Percentiles rank a stretch among this genome's conserved stretches.
Evolutionary conservation across 2,797 vertebrate genomes (phyloP).

Genomic region (Scyliorhinus canicula): DNA sequence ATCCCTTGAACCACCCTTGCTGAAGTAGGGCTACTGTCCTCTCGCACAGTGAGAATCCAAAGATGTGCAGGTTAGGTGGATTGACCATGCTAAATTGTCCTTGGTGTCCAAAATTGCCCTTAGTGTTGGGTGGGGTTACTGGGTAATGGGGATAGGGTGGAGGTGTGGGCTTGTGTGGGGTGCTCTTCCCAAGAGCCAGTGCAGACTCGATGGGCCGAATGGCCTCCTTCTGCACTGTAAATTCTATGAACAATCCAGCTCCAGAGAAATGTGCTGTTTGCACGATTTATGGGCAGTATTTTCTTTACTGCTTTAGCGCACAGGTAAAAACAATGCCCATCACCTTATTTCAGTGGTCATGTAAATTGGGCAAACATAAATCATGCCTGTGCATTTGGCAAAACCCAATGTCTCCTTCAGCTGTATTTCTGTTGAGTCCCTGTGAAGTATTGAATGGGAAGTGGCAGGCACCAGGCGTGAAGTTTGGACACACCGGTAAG

Average conservation of each 20-base stretch:
- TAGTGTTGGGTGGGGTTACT: too few species aligned
- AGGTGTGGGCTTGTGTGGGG: too few species aligned
- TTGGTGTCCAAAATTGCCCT: too few species aligned
- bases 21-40: neutral
- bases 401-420: too few species aligned
- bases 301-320: neutral
- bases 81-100: too few species aligned
- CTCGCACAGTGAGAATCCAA: neutral
- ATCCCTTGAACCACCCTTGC: neutral
- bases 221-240: too few species aligned
- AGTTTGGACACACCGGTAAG: neutral
- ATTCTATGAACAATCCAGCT: too few species aligned
- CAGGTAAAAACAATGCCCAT: neutral
- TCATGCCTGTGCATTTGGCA: neutral
- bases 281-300: neutral
- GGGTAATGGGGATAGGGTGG: too few species aligned
- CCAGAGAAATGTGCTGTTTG: neutral
- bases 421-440: conserved; percentile 51
- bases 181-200: too few species aligned
- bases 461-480: neutral
- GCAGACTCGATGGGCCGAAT: too few species aligned
- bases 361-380: neutral
- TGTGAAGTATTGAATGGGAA: neutral
- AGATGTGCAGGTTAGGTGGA: too few species aligned
- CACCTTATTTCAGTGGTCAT: neutral